Conservation (phyloP, 2,888 invertebrate species). For the Lepetodrilus schrolli region DNA sequence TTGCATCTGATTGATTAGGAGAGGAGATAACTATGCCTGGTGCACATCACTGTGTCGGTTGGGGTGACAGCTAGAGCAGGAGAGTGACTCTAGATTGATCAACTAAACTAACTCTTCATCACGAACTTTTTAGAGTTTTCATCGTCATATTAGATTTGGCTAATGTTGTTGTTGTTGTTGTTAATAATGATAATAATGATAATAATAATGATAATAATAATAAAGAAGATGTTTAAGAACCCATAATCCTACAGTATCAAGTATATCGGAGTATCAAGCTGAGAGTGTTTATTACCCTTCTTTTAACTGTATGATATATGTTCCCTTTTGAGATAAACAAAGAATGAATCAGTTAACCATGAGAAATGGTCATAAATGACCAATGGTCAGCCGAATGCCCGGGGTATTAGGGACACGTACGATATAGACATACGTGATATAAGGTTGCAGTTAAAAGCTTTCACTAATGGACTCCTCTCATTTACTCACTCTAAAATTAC, state of each 20-base stretch:
- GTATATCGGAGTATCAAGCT: too few relatives aligned
- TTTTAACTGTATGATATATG: too few relatives aligned
- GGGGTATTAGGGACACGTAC: not conserved
- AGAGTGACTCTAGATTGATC: too few relatives aligned
- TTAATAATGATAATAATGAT: not conserved
- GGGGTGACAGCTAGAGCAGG: too few relatives aligned
- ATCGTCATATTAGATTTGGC: not conserved
- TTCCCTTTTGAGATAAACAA: too few relatives aligned
- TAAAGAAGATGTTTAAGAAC: too few relatives aligned
- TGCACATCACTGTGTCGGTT: not conserved
- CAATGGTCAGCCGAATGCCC: not conserved
- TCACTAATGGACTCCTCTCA: not conserved
- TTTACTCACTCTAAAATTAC: slow-evolving; percentile 12
- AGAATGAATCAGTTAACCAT: too few relatives aligned
- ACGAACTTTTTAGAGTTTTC: not conserved
- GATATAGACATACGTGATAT: not conserved
- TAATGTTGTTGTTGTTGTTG: not conserved
- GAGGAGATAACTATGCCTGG: not conserved
- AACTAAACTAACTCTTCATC: not conserved
- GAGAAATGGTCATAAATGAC: slow-evolving; percentile 1
- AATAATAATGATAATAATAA: too few relatives aligned
- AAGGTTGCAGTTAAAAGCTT: slow-evolving; percentile 11
- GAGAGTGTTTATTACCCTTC: too few relatives aligned
- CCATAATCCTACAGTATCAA: too few relatives aligned
- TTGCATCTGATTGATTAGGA: not conserved